Base-by-base conservation (phyloP, 2,113 vertebrate genomes). In the Steatornis caripensis region DNA sequence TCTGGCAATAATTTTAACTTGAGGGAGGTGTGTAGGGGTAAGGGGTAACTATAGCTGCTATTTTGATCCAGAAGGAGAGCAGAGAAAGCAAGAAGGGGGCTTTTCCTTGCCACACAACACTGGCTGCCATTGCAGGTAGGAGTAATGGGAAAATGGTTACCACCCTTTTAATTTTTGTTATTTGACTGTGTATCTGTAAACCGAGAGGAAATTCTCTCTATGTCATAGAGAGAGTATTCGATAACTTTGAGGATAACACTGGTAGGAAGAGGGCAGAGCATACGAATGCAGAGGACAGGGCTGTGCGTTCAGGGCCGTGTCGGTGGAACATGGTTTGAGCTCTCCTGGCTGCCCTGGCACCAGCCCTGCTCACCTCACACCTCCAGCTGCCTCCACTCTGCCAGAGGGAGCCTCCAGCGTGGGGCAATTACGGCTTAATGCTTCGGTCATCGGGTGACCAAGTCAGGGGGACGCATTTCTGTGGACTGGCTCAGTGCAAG, bases 71-170 rank as follows among this genome's bases (percentile, higher is more conserved):
- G 36, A 48, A 55, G 61, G 34, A 51, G 58, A 61, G 74, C 4
- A 37, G 36, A 29, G 46, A 82, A 58, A 62, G 37, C 16, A 24
- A 88, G n/a, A 78, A 88, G 39, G 36, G 43, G 36, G 12, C 15
- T 68, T 45, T 61, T 80, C 57, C 29, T 58, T 84, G 66, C 32
- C 72, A 48, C 0, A 0, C 0, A 2, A 32, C 36, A n/a, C 54
- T 3, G 7, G 23, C 75, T 85, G 61, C 55, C 43, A 12, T 5
- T 58, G 51, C 2, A 6, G 36, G 39, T 64, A 24, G 57, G 48
- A 90, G 48, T 49, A 88, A 88, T 20, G 53, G 75, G 43, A 68
- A 92, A 95, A 75, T 24, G 15, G 32, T 75, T 78, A 45, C 51
- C 1, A 2, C 66, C 18, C 30, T 74, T 46, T 60, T 34, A 7